Percentiles rank a stretch among this genome's conserved stretches.
phyloP scores from a whole-genome alignment of 2,113 vertebrate genomes.

The Chionis minor region DNA sequence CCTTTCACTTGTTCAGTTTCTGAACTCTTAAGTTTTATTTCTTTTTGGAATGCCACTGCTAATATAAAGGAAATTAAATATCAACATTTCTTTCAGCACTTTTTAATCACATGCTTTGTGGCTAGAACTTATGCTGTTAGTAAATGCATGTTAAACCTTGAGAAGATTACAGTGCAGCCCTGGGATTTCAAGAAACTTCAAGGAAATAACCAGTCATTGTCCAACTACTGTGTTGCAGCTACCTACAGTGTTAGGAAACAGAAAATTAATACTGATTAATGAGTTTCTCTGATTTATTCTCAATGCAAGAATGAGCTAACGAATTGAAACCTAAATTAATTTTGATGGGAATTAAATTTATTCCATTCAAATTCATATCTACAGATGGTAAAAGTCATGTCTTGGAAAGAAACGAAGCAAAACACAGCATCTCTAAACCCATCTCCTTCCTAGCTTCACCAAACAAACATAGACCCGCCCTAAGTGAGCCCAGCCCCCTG shows the following conservation, averaged over 20 bases:
- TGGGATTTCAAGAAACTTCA: slow-evolving; percentile 6
- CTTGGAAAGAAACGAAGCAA: background rate
- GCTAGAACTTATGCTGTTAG: background rate
- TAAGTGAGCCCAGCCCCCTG: background rate
- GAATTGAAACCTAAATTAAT: slow-evolving; percentile 1
- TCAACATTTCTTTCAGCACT: slow-evolving; percentile 62
- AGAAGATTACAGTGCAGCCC: background rate
- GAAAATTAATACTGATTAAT: background rate
- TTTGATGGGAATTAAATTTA: background rate
- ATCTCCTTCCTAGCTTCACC: background rate
- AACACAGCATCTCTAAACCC: background rate
- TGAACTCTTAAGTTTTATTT: slow-evolving; percentile 17
- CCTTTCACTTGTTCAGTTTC: background rate
- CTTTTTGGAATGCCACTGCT: slow-evolving; percentile 26
- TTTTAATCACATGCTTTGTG: slow-evolving; percentile 55
- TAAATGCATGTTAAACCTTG: slow-evolving; percentile 5
- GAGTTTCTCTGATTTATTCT: background rate
- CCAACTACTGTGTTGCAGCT: background rate
- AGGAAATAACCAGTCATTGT: slow-evolving; percentile 22
- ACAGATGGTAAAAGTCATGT: background rate
- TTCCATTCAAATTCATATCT: background rate
- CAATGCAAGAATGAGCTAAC: background rate
- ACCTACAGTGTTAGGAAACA: background rate
- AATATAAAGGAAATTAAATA: slow-evolving; percentile 64
- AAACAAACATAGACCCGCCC: background rate